Conservation (phyloP, 1,140 invertebrate species). For the Luehdorfia chinensis region DNA sequence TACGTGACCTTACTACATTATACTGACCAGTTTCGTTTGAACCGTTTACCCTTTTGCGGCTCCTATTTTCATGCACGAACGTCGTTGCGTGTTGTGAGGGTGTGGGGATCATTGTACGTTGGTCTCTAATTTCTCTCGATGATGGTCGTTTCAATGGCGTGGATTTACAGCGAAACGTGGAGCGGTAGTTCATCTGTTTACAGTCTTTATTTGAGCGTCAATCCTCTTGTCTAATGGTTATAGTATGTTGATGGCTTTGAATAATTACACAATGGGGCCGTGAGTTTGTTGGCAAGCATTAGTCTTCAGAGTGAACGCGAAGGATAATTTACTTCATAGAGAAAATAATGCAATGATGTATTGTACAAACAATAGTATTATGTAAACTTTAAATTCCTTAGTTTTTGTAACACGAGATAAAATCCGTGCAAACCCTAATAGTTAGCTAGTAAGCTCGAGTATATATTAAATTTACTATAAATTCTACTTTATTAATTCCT, state of each 20-base stretch:
- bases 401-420: too few species aligned
- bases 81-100: slow-evolving; percentile 18
- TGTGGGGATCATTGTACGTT: slow-evolving; percentile 32
- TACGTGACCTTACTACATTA: slow-evolving; percentile 54
- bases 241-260: slow-evolving; percentile 40
- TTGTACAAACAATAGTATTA: too few species aligned
- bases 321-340: not conserved
- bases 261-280: slow-evolving; percentile 42
- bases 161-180: slow-evolving; percentile 49
- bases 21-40: slow-evolving; percentile 31
- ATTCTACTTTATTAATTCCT: slow-evolving; percentile 5
- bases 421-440: too few species aligned
- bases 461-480: too few species aligned
- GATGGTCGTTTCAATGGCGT: slow-evolving; percentile 67
- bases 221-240: slow-evolving; percentile 39
- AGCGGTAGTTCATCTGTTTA: slow-evolving; percentile 47
- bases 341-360: too few species aligned
- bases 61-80: slow-evolving; percentile 13
- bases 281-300: slow-evolving; percentile 31
- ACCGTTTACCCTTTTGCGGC: slow-evolving; percentile 7
- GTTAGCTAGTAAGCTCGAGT: too few species aligned
- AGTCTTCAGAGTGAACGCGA: slow-evolving; percentile 16
- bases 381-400: too few species aligned
- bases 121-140: slow-evolving; percentile 57
- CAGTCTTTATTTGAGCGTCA: slow-evolving; percentile 53